Evolutionary conservation across 1,140 invertebrate species (phyloP), one percentile per base, ranked within the genome.

Genomic region (Vanessa tameamea): DNA sequence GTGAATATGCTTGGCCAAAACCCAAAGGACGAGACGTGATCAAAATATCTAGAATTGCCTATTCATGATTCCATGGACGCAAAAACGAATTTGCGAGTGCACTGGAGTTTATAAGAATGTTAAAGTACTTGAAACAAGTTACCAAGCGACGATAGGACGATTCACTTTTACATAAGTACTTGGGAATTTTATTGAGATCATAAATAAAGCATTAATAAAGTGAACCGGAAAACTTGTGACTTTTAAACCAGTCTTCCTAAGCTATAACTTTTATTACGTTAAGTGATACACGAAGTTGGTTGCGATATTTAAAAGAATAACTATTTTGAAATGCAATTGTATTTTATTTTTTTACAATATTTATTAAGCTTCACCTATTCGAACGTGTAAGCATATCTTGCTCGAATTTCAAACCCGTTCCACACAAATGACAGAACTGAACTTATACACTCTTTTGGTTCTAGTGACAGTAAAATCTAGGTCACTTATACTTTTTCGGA

Each of bases 31-130:
- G 57, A 64, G 51, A 87, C 85, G 87, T 90, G 88, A 86, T 86
- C 82, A 81, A 86, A 88, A 87, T 84, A 79, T 75, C 81, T 64
- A 76, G 76, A 80, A 87, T 86, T 88, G 83, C 82, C 88, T 87
- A 85, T 88, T 87, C 87, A 87, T 47, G 63, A 65, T 72, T 65
- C 31, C 64, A 50, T 23, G 68, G 50, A 50, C 16, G 26, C 50
- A 20, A 9, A 11, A 57, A 57, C 37, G 57, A 61, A 61, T 61
- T 61, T 37, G 13, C 57, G 3, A 61, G 15, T 61, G 57, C 57
- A 61, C 26, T 61, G 26, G 57, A 61, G 3, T 61, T 61, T 43
- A 61, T 13, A 61, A 61, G 26, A 61, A 61, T 37, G 57, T 43
- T 37, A n/a, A 61, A 61, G 57, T 61, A 61, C 57, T 61, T 61